Conservation (phyloP, 2,888 invertebrate genomes). For the Pseudeuparius sepicola region DNA sequence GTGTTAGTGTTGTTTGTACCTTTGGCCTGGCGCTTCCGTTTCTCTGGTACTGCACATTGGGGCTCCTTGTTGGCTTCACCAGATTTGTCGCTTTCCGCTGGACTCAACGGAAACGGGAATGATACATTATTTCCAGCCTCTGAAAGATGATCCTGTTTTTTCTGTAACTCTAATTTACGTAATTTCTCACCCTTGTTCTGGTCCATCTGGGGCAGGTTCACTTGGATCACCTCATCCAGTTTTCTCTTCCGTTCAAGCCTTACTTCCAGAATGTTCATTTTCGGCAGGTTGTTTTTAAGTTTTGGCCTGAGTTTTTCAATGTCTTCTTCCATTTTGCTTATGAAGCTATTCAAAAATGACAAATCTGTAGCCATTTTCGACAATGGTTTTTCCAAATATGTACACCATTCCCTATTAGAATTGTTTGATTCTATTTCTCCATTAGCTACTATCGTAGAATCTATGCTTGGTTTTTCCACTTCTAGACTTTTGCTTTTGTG, state of each 20-base stretch:
- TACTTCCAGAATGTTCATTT: no score
- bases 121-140: constrained; percentile 18
- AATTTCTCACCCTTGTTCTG: no score
- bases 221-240: no score
- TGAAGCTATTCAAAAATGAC: constrained; percentile 16
- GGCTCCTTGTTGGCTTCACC: constrained; percentile 16
- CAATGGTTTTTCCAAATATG: constrained; percentile 20
- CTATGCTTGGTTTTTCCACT: constrained; percentile 3
- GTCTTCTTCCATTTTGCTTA: constrained; percentile 21
- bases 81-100: constrained; percentile 35
- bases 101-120: constrained; percentile 34
- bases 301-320: constrained; percentile 15
- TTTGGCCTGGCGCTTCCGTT: constrained; percentile 22
- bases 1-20: no score
- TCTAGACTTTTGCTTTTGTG: neutral
- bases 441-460: neutral
- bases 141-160: neutral
- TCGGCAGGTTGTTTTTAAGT: constrained; percentile 18
- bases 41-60: constrained; percentile 23
- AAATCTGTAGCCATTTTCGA: constrained; percentile 18
- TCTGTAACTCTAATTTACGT: neutral
- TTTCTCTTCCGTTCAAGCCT: constrained; percentile 16
- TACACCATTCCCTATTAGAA: constrained; percentile 9
- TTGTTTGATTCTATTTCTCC: neutral
- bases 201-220: no score